Conservation (phyloP, 2,797 vertebrate species). For the Galago senegalensis region DNA sequence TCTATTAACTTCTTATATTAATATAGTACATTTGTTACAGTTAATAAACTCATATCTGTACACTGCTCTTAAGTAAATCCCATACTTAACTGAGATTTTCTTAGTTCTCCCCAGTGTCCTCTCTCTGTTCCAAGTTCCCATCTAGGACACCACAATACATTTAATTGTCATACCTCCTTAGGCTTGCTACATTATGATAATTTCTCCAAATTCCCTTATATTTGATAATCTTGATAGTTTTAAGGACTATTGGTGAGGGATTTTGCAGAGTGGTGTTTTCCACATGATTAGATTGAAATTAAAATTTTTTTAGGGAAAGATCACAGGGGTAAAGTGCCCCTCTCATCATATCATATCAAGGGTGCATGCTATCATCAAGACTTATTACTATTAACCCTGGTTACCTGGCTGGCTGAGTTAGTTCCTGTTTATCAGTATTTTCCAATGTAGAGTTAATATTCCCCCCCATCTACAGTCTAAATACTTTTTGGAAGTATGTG, state of each 20-base stretch:
- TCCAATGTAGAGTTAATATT: neutral
- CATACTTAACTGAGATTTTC: neutral
- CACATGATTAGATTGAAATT: neutral
- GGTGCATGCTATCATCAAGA: neutral
- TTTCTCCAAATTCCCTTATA: neutral
- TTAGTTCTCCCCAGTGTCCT: neutral
- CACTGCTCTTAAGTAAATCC: neutral
- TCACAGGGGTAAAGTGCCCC: neutral
- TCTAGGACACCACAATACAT: neutral
- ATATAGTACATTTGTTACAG: neutral
- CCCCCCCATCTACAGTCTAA: neutral
- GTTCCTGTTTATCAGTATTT: neutral
- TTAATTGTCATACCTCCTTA: neutral
- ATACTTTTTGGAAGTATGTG: neutral
- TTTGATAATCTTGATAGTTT: conserved; percentile 22
- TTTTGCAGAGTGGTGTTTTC: neutral
- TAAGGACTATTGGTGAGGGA: neutral
- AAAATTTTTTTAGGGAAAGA: neutral
- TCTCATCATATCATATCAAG: neutral
- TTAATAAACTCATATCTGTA: neutral
- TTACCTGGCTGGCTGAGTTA: neutral
- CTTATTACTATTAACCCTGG: neutral
- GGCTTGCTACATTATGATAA: neutral
- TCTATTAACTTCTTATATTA: neutral
- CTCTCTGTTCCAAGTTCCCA: neutral